Evolutionary conservation across 2,113 vertebrate genomes (phyloP).

Genomic region (Puma concolor): DNA sequence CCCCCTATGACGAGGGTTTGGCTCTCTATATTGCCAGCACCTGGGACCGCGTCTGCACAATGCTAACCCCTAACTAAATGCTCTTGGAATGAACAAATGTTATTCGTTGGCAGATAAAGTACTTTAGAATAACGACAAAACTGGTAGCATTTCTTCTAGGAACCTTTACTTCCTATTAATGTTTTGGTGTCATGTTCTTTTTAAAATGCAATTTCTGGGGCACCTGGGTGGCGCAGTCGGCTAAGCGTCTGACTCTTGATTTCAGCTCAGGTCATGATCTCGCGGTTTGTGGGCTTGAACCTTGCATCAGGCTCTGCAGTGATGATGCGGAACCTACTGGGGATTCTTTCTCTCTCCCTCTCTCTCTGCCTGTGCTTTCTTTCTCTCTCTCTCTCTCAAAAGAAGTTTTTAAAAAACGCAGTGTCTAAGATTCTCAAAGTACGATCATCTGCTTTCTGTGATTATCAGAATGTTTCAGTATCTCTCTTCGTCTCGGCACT

Average conservation of each 20-base stretch:
- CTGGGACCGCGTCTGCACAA: rapidly evolving
- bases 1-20: rapidly evolving
- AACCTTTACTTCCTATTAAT: background rate
- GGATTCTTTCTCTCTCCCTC: too few species aligned
- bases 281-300: too few species aligned
- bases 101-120: too few species aligned
- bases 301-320: too few species aligned
- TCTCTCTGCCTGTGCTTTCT: too few species aligned
- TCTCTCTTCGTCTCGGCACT: rapidly evolving
- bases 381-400: too few species aligned
- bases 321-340: too few species aligned
- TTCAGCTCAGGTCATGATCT: too few species aligned
- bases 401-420: background rate
- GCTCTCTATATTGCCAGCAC: background rate
- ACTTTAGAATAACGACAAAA: background rate
- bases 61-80: rapidly evolving
- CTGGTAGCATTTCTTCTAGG: background rate
- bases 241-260: too few species aligned
- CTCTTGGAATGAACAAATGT: background rate
- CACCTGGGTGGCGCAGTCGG: too few species aligned
- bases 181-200: background rate
- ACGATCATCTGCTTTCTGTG: background rate
- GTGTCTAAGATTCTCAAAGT: background rate
- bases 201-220: background rate
- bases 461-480: background rate